phyloP scores from a whole-genome alignment of 2,113 vertebrate species.

The Hypocryptadius cinnamomeus region DNA sequence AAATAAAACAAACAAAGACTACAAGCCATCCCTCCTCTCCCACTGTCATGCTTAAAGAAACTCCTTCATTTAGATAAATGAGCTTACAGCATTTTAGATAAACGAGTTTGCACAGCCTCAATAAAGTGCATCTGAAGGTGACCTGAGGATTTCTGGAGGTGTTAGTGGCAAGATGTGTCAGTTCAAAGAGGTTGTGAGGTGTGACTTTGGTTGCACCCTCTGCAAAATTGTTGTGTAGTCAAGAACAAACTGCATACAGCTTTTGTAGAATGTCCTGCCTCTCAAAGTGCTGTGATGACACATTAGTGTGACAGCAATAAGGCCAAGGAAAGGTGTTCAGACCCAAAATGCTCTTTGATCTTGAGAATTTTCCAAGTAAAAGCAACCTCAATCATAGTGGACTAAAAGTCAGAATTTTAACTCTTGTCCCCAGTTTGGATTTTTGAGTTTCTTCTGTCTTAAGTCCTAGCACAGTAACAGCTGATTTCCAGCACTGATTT shows the following conservation, averaged over 20 bases:
- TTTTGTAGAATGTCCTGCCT: not conserved
- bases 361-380: not conserved
- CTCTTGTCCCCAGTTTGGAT: not conserved
- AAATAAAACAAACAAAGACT: constrained; percentile 10
- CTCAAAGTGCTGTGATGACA: not conserved
- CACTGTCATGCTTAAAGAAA: not conserved
- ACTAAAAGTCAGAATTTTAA: not conserved
- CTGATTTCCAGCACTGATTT: not conserved
- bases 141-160: not conserved
- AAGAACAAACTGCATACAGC: not conserved
- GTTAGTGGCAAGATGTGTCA: not conserved
- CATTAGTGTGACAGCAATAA: not conserved
- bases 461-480: not conserved
- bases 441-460: not conserved
- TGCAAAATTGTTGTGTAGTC: not conserved
- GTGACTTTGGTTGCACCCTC: not conserved
- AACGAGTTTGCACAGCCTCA: not conserved
- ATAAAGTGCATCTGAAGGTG: not conserved
- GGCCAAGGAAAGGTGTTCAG: not conserved
- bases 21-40: not conserved
- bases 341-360: not conserved
- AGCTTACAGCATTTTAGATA: not conserved
- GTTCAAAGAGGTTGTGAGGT: not conserved
- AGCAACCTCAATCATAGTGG: rapidly evolving
- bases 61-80: constrained; percentile 13